Evolutionary conservation across 2,888 invertebrate genomes (phyloP), one percentile per base, ranked within the genome.

Genomic region (Synergus umbraculus): DNA sequence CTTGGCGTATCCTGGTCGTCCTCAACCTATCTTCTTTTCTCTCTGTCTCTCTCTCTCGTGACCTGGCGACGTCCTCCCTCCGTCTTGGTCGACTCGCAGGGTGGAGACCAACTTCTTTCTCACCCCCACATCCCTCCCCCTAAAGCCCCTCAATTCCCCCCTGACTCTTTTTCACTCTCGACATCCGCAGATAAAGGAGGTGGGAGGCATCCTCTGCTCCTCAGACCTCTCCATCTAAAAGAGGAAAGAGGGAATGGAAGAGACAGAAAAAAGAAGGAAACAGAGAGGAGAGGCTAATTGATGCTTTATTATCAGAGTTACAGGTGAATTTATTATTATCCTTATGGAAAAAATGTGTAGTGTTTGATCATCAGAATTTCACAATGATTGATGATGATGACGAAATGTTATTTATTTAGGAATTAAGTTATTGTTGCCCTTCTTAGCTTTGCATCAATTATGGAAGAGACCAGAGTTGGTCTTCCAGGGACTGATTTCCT

Each of bases 41-140:
- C 81, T 80, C 79, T 37, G 4, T 37, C 82, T 76, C 81, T 84
- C 82, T 79, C 80, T 79, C 83, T 82, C 87, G 88, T 89, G 89
- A 89, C 89, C 89, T 87, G 86, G 86, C 88, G 86, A 89, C 86
- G 87, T 89, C 87, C 87, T 88, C 86, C 86, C 86, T 83, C 86
- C 80, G 84, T 83, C 82, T 78, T 85, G 85, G 82, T 85, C 82
- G 78, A 80, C 81, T 80, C 58, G 81, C 80, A 83, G 85, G 87
- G 86, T 85, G 86, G 83, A 86, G 85, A 85, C 86, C 86, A 83
- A 86, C 84, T 82, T 79, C 58, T 78, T 15, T 73, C 85, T 83
- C 79, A 54, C 54, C 76, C 76, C 78, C 66, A 46, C 43, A 69
- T 83, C 81, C 67, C 73, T 12, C 65, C n/a, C n/a, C n/a, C 54